Base-by-base conservation (phyloP, 2,797 vertebrate species). In the Limosa lapponica region DNA sequence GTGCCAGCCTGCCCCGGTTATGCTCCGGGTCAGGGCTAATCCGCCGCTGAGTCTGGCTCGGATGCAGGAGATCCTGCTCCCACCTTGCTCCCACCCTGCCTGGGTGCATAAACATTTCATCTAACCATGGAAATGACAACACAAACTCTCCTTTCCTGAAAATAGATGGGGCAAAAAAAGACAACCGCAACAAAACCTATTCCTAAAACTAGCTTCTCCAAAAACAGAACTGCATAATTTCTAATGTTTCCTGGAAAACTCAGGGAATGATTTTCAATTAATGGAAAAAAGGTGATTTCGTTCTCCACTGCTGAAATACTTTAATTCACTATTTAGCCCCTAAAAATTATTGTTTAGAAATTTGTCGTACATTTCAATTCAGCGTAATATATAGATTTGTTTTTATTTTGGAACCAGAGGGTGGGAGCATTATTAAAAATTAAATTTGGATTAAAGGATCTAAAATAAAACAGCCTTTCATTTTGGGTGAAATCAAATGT, bases 1-100 rank as follows among this genome's bases (percentile, higher is more conserved):
- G 73, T 0, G 0, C 39, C 86, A 78, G 48, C 71, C 77, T 1
- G 1, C 17, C 61, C 49, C 2, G 1, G 44, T 1, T 0, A 4
- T 7, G 54, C 66, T 41, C 32, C 4, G 0, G 82, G 39, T 61
- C 80, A 88, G 80, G 41, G 57, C 44, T 74, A 28, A 39, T 46
- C 51, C 4, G 17, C 8, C 0, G 0, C 82, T 20, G 51, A 7
- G 11, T 37, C 69, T 11, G 11, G 37, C 37, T 77, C 27, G 12
- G 55, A 12, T 4, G 10, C 8, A 22, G n/a, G 16, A 44, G 3
- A 2, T 1, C 24, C 54, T 7, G 73, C 65, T 78, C 70, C 83
- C 64, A 66, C 58, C 52, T 55, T 1, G 0, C 41, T 75, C 54
- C 49, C 25, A 2, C n/a, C 74, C 59, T 80, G 74, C 74, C 52